Percentiles rank a stretch among this genome's conserved stretches.
These are phyloP conservation scores for Heliconius cydno DNA, from an alignment of 2,888 invertebrate genomes.

Conservation along the genomic window DNA sequence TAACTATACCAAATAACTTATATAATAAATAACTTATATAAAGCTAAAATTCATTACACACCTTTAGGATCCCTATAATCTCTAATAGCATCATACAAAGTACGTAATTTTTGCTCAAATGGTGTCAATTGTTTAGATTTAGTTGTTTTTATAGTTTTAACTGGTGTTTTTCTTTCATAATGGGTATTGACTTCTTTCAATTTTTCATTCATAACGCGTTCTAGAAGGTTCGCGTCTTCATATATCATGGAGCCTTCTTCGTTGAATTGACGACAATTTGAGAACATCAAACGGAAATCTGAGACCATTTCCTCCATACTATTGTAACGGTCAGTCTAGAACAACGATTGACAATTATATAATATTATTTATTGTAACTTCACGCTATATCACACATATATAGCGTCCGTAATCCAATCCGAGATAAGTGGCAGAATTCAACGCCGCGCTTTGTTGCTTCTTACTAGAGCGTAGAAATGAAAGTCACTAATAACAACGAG, in stretches of 20 bases:
- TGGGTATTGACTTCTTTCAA: conserved; percentile 89
- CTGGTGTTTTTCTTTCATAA: conserved; percentile 77
- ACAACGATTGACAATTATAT: conserved; percentile 28
- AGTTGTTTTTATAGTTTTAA: conserved; percentile 76
- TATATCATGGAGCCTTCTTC: conserved; percentile 97
- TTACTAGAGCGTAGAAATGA: no score
- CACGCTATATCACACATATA: no score
- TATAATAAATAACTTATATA: background rate
- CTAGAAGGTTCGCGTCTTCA: conserved; percentile 95
- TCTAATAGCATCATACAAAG: conserved; percentile 93
- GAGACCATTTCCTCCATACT: conserved; percentile 92
- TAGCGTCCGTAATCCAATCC: no score
- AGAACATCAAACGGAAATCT: conserved; percentile 97
- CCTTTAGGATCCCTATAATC: conserved; percentile 88
- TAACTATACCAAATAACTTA: background rate
- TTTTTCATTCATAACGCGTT: conserved; percentile 92
- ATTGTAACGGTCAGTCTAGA: conserved; percentile 89
- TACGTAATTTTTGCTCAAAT: conserved; percentile 90
- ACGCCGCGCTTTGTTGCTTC: no score
- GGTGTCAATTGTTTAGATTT: conserved; percentile 80
- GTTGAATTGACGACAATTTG: conserved; percentile 98
- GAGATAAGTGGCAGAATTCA: no score
- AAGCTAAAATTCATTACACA: conserved; percentile 42
- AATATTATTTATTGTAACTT: no score
- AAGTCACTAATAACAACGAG: no score